Conservation (phyloP, 2,888 invertebrate genomes). For the Apodemia zela region DNA sequence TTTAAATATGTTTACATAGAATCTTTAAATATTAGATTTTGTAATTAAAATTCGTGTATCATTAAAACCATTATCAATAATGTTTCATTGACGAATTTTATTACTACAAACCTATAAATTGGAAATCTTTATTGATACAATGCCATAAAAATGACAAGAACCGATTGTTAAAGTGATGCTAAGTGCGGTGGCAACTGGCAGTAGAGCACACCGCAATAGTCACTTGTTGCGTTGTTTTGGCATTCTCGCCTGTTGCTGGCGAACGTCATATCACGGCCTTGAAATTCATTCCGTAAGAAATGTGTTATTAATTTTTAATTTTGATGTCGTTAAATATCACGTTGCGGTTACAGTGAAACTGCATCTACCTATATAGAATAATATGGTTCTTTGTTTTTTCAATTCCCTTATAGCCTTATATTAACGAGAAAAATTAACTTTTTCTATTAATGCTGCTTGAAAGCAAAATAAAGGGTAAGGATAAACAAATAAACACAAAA, state of each 20-base stretch:
- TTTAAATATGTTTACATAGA: background rate
- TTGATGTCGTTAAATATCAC: conserved; percentile 2
- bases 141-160: conserved; percentile 29
- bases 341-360: background rate
- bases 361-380: background rate
- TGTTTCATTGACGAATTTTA: background rate
- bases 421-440: too few species aligned
- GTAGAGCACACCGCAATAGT: conserved; percentile 33
- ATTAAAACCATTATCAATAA: background rate
- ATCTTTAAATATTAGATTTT: background rate
- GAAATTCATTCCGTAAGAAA: conserved; percentile 47
- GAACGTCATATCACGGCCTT: conserved; percentile 63
- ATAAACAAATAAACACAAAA: too few species aligned
- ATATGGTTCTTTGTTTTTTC: background rate
- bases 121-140: background rate
- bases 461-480: too few species aligned
- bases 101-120: background rate
- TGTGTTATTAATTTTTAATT: conserved; percentile 19
- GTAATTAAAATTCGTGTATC: background rate
- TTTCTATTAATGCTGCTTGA: too few species aligned
- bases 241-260: conserved; percentile 62
- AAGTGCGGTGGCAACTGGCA: conserved; percentile 56
- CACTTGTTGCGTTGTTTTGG: conserved; percentile 77
- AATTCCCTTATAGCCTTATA: background rate
- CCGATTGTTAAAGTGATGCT: conserved; percentile 57